phyloP scores from a whole-genome alignment of 1,140 invertebrate genomes.

The Oreohelix idahoensis region DNA sequence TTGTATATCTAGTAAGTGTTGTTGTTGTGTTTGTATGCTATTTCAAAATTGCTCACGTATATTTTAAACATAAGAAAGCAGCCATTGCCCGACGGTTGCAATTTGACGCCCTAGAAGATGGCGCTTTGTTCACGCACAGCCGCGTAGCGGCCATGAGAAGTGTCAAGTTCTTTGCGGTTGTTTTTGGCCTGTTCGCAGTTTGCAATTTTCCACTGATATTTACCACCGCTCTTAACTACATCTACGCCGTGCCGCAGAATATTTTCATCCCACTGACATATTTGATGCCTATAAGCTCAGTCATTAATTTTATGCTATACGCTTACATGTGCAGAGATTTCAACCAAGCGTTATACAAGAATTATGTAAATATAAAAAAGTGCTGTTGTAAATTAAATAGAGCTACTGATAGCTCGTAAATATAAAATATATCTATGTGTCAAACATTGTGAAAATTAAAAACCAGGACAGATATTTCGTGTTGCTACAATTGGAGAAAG shows the following conservation, averaged over 20 bases:
- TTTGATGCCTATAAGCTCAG: not conserved
- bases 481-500: too few relatives aligned
- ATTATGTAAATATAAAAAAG: not conserved
- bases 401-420: too few relatives aligned
- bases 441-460: too few relatives aligned
- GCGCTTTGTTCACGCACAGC: not conserved
- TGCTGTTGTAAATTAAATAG: not conserved
- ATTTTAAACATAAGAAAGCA: not conserved
- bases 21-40: not conserved
- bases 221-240: not conserved
- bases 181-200: not conserved
- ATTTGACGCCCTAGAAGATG: not conserved
- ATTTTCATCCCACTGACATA: not conserved
- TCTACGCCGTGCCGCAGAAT: not conserved
- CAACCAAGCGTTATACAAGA: not conserved
- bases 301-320: not conserved
- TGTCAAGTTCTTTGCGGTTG: not conserved
- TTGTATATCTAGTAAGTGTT: not conserved
- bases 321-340: not conserved
- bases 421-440: too few relatives aligned
- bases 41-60: not conserved
- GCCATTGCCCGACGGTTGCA: not conserved
- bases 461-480: too few relatives aligned
- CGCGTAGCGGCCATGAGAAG: not conserved
- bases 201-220: not conserved